Conservation (phyloP, 2,113 vertebrate species). For the Laticauda colubrina region DNA sequence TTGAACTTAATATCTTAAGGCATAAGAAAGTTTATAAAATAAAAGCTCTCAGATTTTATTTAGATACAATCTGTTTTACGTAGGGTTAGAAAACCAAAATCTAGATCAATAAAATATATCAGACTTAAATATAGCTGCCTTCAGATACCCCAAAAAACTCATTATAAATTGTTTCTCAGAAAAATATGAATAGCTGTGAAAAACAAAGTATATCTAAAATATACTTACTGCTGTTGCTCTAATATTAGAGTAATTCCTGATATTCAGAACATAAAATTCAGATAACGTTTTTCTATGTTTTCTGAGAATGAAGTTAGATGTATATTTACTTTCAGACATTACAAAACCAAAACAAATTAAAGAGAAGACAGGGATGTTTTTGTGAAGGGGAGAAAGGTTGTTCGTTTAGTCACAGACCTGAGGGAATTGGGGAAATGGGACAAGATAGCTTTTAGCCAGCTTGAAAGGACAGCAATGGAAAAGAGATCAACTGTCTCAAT, state of each 20-base stretch:
- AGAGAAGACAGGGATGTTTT: background rate
- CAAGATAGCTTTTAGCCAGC: background rate
- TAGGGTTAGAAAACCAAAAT: background rate
- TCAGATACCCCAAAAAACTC: background rate
- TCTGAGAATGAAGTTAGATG: background rate
- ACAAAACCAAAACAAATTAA: background rate
- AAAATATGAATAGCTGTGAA: background rate
- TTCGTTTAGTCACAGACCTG: background rate
- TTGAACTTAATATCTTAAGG: conserved; percentile 13
- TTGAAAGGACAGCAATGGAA: background rate
- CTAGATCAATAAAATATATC: background rate
- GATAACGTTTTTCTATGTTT: accelerated
- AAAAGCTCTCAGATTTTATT: conserved; percentile 11
- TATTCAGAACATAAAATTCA: background rate
- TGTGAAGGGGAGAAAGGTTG: background rate
- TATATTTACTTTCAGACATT: conserved; percentile 3
- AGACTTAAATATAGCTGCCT: background rate
- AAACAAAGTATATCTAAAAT: background rate
- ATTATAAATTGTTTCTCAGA: background rate
- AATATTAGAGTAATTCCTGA: accelerated
- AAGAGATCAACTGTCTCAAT: background rate
- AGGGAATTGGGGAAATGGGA: background rate
- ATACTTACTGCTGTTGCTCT: accelerated
- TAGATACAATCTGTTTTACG: background rate
- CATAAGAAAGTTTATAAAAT: background rate